phyloP scores from a whole-genome alignment of 2,888 invertebrate species.

The Odontocolon sp. region DNA sequence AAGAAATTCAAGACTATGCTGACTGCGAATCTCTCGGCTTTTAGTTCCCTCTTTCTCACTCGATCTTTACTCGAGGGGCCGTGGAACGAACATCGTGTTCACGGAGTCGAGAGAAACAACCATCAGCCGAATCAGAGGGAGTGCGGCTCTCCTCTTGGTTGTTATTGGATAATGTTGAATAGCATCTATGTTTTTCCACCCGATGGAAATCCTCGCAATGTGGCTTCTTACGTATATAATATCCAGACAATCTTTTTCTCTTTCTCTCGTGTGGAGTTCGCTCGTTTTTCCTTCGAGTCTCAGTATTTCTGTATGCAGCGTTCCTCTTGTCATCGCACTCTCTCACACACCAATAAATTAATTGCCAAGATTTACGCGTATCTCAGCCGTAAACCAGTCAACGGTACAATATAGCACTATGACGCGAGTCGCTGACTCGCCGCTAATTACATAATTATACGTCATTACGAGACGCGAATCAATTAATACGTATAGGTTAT shows the following conservation, averaged over 20 bases:
- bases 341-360: slow-evolving; percentile 76
- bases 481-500: slow-evolving; percentile 71
- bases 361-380: slow-evolving; percentile 79
- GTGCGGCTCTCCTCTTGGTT: background rate
- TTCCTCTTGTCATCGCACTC: slow-evolving; percentile 49
- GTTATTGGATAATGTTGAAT: slow-evolving; percentile 21
- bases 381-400: slow-evolving; percentile 78
- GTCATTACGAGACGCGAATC: slow-evolving; percentile 75
- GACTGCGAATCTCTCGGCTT: slow-evolving; percentile 54
- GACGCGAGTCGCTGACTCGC: slow-evolving; percentile 55
- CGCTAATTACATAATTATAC: slow-evolving; percentile 80
- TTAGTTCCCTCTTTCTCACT: slow-evolving; percentile 34
- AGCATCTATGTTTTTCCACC: slow-evolving; percentile 44
- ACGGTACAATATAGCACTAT: slow-evolving; percentile 58
- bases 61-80: background rate
- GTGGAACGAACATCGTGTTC: slow-evolving; percentile 39
- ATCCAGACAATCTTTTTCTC: slow-evolving; percentile 45
- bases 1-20: slow-evolving; percentile 73
- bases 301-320: slow-evolving; percentile 36
- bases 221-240: slow-evolving; percentile 62
- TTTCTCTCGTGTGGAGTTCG: slow-evolving; percentile 22
- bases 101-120: slow-evolving; percentile 8
- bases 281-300: slow-evolving; percentile 13
- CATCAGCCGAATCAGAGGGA: background rate
- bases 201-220: slow-evolving; percentile 58